Conservation (phyloP, 2,888 invertebrate genomes). For the Arrhopalites spinosus region DNA sequence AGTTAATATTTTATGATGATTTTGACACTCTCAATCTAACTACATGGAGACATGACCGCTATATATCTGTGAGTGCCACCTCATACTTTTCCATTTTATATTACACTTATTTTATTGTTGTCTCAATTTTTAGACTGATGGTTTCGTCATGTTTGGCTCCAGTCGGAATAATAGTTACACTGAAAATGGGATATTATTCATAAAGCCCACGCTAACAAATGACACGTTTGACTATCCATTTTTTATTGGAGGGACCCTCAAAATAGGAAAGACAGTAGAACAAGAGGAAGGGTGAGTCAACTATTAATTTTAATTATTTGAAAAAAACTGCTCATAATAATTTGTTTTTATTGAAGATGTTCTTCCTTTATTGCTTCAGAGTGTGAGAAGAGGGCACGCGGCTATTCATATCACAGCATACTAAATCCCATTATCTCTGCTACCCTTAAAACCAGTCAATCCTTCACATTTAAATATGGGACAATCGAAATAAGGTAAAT, state of each 20-base stretch:
- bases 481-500: neutral
- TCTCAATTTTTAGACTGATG: conserved; percentile 12
- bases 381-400: conserved; percentile 13
- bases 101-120: neutral
- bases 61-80: conserved; percentile 1
- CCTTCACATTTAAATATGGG: conserved; percentile 20
- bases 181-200: conserved; percentile 18
- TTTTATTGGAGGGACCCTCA: neutral
- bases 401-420: neutral
- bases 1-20: conserved; percentile 25
- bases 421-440: conserved; percentile 30
- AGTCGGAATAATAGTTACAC: conserved; percentile 8
- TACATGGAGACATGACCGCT: conserved; percentile 30
- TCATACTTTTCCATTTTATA: no score
- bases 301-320: neutral
- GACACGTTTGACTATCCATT: conserved; percentile 1
- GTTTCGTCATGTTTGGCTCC: conserved; percentile 19
- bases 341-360: neutral
- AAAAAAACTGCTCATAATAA: neutral
- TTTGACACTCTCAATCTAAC: conserved; percentile 14
- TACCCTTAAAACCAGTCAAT: conserved; percentile 17
- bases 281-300: neutral
- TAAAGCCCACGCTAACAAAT: conserved; percentile 21
- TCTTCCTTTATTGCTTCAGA: conserved; percentile 14
- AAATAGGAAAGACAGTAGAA: conserved; percentile 18